Conservation (phyloP, 2,797 vertebrate species). For the Macroramphosus scolopax region DNA sequence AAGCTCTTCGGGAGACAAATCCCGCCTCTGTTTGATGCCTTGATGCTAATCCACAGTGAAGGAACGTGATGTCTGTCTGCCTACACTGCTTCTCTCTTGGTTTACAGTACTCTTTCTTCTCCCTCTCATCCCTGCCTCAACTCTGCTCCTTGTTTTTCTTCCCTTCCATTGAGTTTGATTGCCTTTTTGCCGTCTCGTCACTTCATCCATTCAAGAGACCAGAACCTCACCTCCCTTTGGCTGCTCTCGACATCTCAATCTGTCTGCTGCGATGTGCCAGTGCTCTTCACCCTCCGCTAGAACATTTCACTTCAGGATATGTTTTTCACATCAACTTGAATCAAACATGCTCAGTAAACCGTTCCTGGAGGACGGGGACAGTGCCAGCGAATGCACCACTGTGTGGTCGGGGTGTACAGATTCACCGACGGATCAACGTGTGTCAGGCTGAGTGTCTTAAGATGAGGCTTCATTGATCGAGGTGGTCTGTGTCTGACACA, state of each 20-base stretch:
- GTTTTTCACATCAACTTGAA: constrained; percentile 6
- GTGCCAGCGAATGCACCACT: background rate
- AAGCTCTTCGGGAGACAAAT: constrained; percentile 64
- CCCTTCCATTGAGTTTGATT: constrained; percentile 1
- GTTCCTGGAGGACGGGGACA: background rate
- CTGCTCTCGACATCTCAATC: constrained; percentile 3
- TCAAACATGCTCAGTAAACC: background rate
- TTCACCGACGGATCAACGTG: too few species aligned
- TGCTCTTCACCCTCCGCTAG: constrained; percentile 10
- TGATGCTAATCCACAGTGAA: constrained; percentile 70
- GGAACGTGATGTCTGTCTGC: constrained; percentile 59
- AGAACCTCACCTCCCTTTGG: too few species aligned
- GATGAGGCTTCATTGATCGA: too few species aligned
- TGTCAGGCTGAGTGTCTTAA: too few species aligned
- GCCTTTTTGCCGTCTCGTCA: too few species aligned
- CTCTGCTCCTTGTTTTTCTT: background rate
- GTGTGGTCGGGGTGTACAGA: too few species aligned
- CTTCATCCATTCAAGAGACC: too few species aligned
- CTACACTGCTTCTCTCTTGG: constrained; percentile 30
- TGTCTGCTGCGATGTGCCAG: constrained; percentile 6
- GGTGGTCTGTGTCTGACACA: too few species aligned
- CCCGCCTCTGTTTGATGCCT: constrained; percentile 53
- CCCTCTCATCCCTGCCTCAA: constrained; percentile 22
- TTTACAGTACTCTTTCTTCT: too few species aligned
- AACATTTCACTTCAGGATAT: constrained; percentile 8